Percentiles rank a stretch among this genome's conserved stretches.
phyloP scores from a whole-genome alignment of 1,140 invertebrate species.

The Mercenaria mercenaria region DNA sequence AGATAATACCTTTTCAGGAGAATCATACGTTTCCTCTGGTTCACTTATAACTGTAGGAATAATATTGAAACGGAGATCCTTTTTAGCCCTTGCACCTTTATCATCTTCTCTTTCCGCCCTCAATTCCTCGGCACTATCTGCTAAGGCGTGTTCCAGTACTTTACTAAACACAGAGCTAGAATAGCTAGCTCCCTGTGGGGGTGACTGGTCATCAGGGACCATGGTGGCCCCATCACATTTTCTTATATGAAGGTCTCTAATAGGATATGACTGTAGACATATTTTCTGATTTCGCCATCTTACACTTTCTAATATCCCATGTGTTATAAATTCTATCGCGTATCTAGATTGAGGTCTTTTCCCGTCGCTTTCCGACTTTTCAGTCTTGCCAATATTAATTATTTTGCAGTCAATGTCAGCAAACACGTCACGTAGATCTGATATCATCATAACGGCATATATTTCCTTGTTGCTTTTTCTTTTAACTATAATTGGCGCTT shows the following conservation, averaged over 20 bases:
- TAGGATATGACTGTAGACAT: constrained; percentile 75
- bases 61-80: constrained; percentile 75
- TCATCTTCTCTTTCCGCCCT: constrained; percentile 52
- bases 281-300: constrained; percentile 77
- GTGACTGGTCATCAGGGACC: not conserved
- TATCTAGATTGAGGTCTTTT: constrained; percentile 36
- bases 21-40: constrained; percentile 55
- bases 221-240: not conserved
- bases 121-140: constrained; percentile 52
- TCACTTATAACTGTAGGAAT: constrained; percentile 77
- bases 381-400: constrained; percentile 67
- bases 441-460: constrained; percentile 75
- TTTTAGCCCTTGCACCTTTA: constrained; percentile 57
- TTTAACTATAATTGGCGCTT: constrained; percentile 74
- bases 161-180: constrained; percentile 72
- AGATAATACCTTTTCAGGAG: constrained; percentile 56
- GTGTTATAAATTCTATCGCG: constrained; percentile 74
- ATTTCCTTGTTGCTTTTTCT: constrained; percentile 74
- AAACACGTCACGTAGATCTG: constrained; percentile 75
- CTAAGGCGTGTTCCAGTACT: constrained; percentile 74
- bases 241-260: constrained; percentile 48
- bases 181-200: constrained; percentile 60
- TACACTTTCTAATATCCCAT: constrained; percentile 73
- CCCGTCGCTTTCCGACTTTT: constrained; percentile 39
- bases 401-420: constrained; percentile 69